phyloP scores from a whole-genome alignment of 1,140 invertebrate genomes.

The Coelopa frigida region DNA sequence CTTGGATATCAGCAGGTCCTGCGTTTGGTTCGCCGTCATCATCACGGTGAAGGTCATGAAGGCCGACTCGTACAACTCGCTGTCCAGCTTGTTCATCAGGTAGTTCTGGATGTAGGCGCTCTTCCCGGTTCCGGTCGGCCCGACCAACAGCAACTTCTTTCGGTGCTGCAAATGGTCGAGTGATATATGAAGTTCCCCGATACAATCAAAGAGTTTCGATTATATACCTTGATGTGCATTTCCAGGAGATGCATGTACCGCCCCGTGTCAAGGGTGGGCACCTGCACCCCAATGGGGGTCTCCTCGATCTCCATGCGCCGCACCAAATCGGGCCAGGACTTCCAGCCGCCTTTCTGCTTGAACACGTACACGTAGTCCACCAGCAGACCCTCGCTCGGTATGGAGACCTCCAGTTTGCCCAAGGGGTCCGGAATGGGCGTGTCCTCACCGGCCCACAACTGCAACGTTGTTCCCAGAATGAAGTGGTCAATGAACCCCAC shows the following conservation, averaged over 20 bases:
- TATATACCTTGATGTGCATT: constrained; percentile 51
- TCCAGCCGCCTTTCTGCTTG: constrained; percentile 71
- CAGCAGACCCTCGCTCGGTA: constrained; percentile 66
- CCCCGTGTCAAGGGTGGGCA: constrained; percentile 79
- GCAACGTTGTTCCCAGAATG: background rate
- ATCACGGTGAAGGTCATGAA: constrained; percentile 86
- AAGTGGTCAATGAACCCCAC: no score
- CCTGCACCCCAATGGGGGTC: constrained; percentile 35
- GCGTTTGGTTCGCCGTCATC: constrained; percentile 77
- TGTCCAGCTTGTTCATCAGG: constrained; percentile 68
- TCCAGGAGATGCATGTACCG: constrained; percentile 65
- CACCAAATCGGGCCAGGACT: constrained; percentile 61
- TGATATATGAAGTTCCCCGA: background rate
- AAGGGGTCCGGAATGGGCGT: constrained; percentile 58
- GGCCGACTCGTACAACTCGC: constrained; percentile 66
- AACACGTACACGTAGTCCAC: constrained; percentile 76
- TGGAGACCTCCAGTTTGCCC: constrained; percentile 60
- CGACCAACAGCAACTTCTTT: constrained; percentile 70
- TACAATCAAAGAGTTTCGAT: background rate
- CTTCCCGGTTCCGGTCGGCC: constrained; percentile 90
- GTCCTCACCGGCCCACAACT: constrained; percentile 44
- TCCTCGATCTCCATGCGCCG: constrained; percentile 39
- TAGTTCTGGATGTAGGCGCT: constrained; percentile 83
- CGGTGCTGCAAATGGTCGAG: constrained; percentile 43
- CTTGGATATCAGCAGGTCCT: constrained; percentile 81